phyloP scores from a whole-genome alignment of 2,888 invertebrate genomes.

The Plusia festucae region DNA sequence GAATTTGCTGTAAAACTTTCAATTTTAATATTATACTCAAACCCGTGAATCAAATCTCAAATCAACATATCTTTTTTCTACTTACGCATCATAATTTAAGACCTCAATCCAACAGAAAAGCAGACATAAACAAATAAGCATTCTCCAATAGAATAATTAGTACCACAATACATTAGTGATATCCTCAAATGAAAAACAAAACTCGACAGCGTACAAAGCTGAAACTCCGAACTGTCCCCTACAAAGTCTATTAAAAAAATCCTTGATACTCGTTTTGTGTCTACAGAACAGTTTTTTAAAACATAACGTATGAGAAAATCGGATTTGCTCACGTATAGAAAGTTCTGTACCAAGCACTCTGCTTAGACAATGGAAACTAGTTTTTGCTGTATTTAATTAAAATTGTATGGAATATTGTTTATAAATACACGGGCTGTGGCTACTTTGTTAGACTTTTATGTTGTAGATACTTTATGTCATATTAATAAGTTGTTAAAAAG shows the following conservation, averaged over 20 bases:
- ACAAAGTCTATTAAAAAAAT: constrained; percentile 46
- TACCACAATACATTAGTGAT: constrained; percentile 28
- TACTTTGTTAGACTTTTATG: neutral
- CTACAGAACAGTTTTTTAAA: constrained; percentile 41
- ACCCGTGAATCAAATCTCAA: too few relatives aligned
- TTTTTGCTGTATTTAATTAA: constrained; percentile 7
- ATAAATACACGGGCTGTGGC: neutral
- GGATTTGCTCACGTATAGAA: constrained; percentile 29
- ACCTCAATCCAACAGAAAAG: neutral
- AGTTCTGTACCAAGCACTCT: constrained; percentile 17
- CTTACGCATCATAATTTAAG: too few relatives aligned
- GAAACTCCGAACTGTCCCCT: constrained; percentile 27
- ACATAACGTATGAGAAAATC: constrained; percentile 35
- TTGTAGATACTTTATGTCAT: neutral
- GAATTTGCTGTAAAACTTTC: too few relatives aligned
- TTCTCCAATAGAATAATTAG: constrained; percentile 24
- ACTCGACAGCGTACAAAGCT: constrained; percentile 35
- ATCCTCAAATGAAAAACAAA: constrained; percentile 27
- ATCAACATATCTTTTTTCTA: too few relatives aligned
- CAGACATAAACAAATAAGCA: constrained; percentile 20
- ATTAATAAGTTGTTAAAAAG: too few relatives aligned
- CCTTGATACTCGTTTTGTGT: constrained; percentile 35
- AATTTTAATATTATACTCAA: too few relatives aligned
- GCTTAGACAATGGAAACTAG: constrained; percentile 12
- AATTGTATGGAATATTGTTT: neutral